phyloP scores from a whole-genome alignment of 2,888 invertebrate genomes.

The Apoderus coryli region DNA sequence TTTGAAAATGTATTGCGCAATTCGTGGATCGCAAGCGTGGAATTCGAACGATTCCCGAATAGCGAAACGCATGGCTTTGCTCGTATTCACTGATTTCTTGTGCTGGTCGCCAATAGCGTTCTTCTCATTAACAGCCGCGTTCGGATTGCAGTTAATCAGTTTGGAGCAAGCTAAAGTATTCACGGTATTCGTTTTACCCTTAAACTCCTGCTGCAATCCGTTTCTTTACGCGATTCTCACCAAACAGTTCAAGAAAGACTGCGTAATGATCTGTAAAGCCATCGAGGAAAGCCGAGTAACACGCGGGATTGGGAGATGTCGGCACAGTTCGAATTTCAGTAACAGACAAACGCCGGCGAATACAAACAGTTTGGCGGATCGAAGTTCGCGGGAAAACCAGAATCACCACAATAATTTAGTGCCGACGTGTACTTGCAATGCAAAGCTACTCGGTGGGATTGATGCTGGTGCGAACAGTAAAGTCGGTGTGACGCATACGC shows the following conservation, averaged over 20 bases:
- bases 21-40: conserved; percentile 94
- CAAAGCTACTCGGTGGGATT: conserved; percentile 36
- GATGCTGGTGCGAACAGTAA: not conserved
- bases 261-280: conserved; percentile 87
- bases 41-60: conserved; percentile 94
- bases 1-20: conserved; percentile 94
- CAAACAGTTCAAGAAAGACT: conserved; percentile 95
- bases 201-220: conserved; percentile 96
- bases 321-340: conserved; percentile 77
- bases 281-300: conserved; percentile 90
- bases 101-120: conserved; percentile 98
- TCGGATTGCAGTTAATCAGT: conserved; percentile 79
- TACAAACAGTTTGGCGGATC: conserved; percentile 69
- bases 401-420: conserved; percentile 39
- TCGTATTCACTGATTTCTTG: conserved; percentile 93
- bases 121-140: conserved; percentile 85
- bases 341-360: conserved; percentile 78
- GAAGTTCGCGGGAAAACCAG: conserved; percentile 55
- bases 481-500: too few species aligned
- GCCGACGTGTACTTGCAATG: conserved; percentile 44
- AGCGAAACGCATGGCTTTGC: conserved; percentile 89
- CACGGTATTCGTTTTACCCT: conserved; percentile 87
- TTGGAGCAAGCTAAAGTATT: conserved; percentile 92
- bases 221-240: conserved; percentile 96
- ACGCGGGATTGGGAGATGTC: conserved; percentile 70